phyloP scores from a whole-genome alignment of 2,113 vertebrate genomes.

The Proteles cristata region DNA sequence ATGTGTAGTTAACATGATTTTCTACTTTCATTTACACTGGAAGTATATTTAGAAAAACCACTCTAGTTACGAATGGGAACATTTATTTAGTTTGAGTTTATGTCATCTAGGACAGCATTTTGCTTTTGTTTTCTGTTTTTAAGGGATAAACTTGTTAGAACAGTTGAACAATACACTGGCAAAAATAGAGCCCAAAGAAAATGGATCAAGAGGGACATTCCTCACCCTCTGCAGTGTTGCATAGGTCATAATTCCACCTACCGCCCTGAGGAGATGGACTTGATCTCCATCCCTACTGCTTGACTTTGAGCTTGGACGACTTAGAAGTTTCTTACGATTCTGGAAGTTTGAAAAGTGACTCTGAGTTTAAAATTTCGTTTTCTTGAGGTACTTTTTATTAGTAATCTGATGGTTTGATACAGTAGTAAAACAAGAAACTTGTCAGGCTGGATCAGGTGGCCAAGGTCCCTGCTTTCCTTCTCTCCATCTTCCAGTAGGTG shows the following conservation, averaged over 20 bases:
- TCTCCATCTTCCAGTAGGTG: neutral
- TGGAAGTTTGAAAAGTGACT: constrained; percentile 2
- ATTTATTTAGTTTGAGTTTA: neutral
- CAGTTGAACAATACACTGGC: neutral
- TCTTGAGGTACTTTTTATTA: constrained; percentile 10
- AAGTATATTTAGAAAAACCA: neutral
- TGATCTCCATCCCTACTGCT: neutral
- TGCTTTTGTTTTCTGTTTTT: neutral
- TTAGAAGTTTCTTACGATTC: constrained; percentile 12
- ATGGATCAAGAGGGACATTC: neutral
- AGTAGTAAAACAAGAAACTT: neutral
- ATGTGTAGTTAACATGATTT: neutral
- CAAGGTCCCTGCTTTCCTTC: neutral
- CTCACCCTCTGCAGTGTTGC: neutral
- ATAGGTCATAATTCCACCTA: neutral
- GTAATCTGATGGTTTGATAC: neutral
- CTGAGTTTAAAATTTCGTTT: neutral
- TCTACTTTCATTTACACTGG: neutral
- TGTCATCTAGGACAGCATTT: neutral
- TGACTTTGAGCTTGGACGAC: neutral
- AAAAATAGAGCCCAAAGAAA: neutral
- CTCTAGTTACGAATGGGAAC: neutral
- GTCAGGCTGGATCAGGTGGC: neutral
- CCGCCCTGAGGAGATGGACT: neutral
- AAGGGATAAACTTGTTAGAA: neutral